Percentiles rank a stretch among this genome's conserved stretches.
phyloP scores from a whole-genome alignment of 2,888 invertebrate genomes.

The Polydrusus tereticollis region DNA sequence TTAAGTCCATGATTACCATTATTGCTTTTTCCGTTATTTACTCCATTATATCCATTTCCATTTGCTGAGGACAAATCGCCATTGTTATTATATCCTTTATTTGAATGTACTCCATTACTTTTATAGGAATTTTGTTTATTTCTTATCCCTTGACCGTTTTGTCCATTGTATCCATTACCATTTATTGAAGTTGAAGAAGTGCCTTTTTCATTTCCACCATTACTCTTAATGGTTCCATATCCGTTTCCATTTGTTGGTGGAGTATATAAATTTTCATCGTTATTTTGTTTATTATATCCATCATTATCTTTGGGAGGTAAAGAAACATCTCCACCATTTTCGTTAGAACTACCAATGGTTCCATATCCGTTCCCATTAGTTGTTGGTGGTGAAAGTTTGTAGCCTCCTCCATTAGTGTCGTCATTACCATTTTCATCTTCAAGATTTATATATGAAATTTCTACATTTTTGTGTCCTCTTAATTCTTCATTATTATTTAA shows the following conservation, averaged over 20 bases:
- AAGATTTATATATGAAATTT: slow-evolving; percentile 13
- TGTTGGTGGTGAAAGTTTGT: slow-evolving; percentile 5
- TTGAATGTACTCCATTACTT: not conserved
- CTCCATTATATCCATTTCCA: not conserved
- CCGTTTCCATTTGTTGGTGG: not conserved
- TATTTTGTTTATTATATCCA: not conserved
- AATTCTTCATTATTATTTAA: not conserved
- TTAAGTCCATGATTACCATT: not conserved
- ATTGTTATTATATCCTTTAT: not conserved
- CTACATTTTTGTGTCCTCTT: slow-evolving; percentile 15
- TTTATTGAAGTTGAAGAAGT: not conserved
- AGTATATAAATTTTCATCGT: not conserved
- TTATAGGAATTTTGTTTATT: not conserved
- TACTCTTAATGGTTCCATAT: slow-evolving; percentile 17
- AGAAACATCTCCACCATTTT: not conserved
- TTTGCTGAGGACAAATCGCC: too few species aligned
- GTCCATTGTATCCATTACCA: not conserved
- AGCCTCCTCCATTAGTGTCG: not conserved
- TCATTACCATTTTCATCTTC: not conserved
- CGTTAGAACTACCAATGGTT: not conserved
- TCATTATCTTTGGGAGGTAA: not conserved
- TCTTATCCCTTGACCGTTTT: not conserved
- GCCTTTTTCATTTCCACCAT: not conserved
- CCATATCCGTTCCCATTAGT: slow-evolving; percentile 19
- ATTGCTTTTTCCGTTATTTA: not conserved